Conservation (phyloP, 2,797 vertebrate species). For the Clarias platycephalus region DNA sequence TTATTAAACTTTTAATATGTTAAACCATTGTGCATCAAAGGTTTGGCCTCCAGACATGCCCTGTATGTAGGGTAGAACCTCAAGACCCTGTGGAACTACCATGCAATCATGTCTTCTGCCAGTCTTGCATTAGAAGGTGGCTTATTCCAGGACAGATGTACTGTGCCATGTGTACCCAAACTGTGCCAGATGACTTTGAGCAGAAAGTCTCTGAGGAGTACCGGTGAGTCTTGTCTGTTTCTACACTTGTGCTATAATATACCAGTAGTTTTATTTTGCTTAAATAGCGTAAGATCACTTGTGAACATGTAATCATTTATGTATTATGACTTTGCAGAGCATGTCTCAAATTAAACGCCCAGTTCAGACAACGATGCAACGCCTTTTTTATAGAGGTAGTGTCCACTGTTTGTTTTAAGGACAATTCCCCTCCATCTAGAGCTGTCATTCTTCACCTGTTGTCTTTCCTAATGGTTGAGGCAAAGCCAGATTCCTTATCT, state of each 20-base stretch:
- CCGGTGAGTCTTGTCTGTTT: conserved; percentile 68
- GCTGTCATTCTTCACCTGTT: conserved; percentile 79
- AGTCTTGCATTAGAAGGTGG: conserved; percentile 77
- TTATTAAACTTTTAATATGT: neutral
- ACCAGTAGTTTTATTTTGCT: neutral
- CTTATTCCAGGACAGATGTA: conserved; percentile 78
- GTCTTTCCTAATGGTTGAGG: conserved; percentile 81
- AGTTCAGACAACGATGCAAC: conserved; percentile 85
- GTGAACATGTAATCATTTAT: neutral
- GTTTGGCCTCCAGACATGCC: conserved; percentile 73
- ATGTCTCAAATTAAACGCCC: conserved; percentile 70
- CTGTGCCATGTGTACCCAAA: conserved; percentile 79
- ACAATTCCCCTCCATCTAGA: conserved; percentile 80
- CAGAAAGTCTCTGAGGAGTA: conserved; percentile 70
- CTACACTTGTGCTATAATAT: neutral
- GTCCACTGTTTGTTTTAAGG: conserved; percentile 92
- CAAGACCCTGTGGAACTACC: conserved; percentile 80
- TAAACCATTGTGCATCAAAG: conserved; percentile 62
- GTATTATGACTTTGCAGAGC: conserved; percentile 63
- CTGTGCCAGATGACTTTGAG: conserved; percentile 64
- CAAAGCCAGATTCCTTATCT: conserved; percentile 39
- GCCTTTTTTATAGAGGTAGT: conserved; percentile 91
- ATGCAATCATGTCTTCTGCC: conserved; percentile 84
- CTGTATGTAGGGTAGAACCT: conserved; percentile 80
- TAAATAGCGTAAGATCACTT: neutral